Conservation (phyloP, 2,797 vertebrate species). For the Borostomias antarcticus region DNA sequence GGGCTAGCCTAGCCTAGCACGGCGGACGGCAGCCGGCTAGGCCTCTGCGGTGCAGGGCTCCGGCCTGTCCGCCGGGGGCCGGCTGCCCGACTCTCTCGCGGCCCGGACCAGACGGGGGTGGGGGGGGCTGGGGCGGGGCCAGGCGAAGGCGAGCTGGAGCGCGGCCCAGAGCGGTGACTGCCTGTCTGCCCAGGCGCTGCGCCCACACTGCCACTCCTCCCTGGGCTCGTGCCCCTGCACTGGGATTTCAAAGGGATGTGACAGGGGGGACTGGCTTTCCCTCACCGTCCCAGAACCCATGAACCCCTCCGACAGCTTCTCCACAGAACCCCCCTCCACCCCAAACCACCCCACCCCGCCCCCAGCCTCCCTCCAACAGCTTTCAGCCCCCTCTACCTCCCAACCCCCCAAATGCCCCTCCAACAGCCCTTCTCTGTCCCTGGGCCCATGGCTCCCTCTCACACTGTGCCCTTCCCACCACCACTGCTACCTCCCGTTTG, state of each 20-base stretch:
- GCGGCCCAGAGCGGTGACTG: constrained; percentile 79
- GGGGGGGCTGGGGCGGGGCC: constrained; percentile 68
- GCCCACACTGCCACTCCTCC: constrained; percentile 78
- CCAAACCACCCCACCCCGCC: no score
- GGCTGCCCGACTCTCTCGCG: constrained; percentile 75
- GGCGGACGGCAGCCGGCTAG: constrained; percentile 32
- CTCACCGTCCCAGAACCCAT: constrained; percentile 66
- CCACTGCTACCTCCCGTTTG: constrained; percentile 74
- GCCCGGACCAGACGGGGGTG: constrained; percentile 73
- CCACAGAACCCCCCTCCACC: constrained; percentile 49
- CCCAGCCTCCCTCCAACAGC: constrained; percentile 32
- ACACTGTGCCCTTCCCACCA: constrained; percentile 78
- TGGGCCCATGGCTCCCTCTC: constrained; percentile 68
- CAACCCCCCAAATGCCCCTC: constrained; percentile 66
- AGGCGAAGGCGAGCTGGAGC: constrained; percentile 72
- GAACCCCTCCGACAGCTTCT: constrained; percentile 62
- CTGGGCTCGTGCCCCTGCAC: constrained; percentile 81
- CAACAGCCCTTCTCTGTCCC: constrained; percentile 71
- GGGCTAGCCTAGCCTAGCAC: constrained; percentile 30
- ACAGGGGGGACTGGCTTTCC: constrained; percentile 66
- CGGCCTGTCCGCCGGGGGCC: constrained; percentile 76
- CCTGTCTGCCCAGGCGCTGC: constrained; percentile 82
- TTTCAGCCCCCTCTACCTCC: constrained; percentile 32
- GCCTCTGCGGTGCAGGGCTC: constrained; percentile 61
- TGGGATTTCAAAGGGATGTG: constrained; percentile 83